Evolutionary conservation across 1,140 invertebrate species (phyloP).

Genomic region (Apocrypta bakeri): DNA sequence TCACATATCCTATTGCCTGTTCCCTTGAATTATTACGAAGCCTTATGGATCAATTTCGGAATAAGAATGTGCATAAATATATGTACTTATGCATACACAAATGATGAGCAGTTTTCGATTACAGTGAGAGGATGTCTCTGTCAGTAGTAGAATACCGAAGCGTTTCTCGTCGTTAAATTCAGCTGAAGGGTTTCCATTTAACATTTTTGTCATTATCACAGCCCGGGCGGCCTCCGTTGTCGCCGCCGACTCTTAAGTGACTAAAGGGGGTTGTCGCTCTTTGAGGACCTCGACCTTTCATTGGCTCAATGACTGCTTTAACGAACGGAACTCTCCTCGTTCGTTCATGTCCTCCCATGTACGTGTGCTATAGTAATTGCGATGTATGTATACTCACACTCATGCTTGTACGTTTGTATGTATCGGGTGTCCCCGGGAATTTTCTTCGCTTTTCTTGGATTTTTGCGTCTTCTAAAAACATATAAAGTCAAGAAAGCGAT

Average conservation of each 20-base stretch:
- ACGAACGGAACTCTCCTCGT: slow-evolving; percentile 48
- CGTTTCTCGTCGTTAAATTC: slow-evolving; percentile 37
- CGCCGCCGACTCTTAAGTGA: slow-evolving; percentile 43
- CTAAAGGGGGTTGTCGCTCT: slow-evolving; percentile 48
- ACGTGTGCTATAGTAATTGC: not conserved
- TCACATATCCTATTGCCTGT: too few relatives aligned
- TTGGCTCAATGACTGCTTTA: slow-evolving; percentile 54
- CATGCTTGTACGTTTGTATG: too few relatives aligned
- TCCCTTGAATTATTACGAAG: too few relatives aligned
- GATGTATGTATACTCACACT: too few relatives aligned
- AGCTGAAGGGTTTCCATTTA: slow-evolving; percentile 43
- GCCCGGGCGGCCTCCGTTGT: slow-evolving; percentile 1
- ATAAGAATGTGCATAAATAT: too few relatives aligned
- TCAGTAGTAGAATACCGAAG: not conserved
- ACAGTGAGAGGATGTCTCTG: not conserved
- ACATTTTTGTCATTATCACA: slow-evolving; percentile 46
- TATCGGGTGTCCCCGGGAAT: slow-evolving; percentile 16
- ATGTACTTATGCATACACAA: too few relatives aligned
- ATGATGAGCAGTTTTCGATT: too few relatives aligned
- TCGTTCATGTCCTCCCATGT: not conserved
- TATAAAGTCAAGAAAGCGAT: not conserved
- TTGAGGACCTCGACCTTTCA: slow-evolving; percentile 53
- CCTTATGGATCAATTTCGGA: too few relatives aligned
- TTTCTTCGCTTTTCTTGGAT: not conserved
- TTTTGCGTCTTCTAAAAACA: too few relatives aligned